A percentile compares a stretch with the other conserved stretches of the same genome.
Conservation (phyloP, 2,113 vertebrate genomes). For the Gobio gobio region DNA sequence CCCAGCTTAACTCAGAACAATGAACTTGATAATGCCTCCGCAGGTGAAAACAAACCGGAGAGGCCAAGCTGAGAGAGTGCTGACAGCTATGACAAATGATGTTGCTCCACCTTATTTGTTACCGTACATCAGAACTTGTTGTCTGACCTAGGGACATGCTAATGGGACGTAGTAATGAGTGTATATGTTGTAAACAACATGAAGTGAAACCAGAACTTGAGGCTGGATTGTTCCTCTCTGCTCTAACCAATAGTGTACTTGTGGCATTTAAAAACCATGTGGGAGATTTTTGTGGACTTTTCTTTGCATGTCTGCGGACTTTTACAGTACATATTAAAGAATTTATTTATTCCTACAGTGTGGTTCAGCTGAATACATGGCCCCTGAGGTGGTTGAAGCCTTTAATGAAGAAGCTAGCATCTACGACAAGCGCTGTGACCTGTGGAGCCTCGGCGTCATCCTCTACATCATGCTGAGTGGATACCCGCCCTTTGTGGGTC, state of each 20-base stretch:
- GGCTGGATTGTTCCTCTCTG: not conserved
- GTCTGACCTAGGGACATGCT: not conserved
- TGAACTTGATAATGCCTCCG: not conserved
- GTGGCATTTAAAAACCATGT: not conserved
- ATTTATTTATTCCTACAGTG: constrained; percentile 78
- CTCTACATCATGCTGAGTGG: constrained; percentile 98
- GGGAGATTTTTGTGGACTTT: not conserved
- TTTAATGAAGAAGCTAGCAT: constrained; percentile 96
- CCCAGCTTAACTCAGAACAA: constrained; percentile 49
- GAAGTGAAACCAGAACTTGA: not conserved
- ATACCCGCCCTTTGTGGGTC: constrained; percentile 94
- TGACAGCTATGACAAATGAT: not conserved
- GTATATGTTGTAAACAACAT: not conserved
- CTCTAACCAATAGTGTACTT: not conserved
- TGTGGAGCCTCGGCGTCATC: constrained; percentile 97
- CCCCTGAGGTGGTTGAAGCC: constrained; percentile 96
- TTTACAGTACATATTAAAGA: not conserved
- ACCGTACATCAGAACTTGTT: not conserved
- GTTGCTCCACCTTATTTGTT: not conserved
- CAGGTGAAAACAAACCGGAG: constrained; percentile 29
- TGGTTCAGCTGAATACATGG: constrained; percentile 97
- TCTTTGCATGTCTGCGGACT: not conserved
- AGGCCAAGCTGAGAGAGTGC: constrained; percentile 8
- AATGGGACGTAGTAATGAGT: not conserved
- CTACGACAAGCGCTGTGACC: constrained; percentile 96